Percentiles rank a stretch among this genome's conserved stretches.
phyloP scores from a whole-genome alignment of 2,113 vertebrate species.

The Stigmatopora nigra region DNA sequence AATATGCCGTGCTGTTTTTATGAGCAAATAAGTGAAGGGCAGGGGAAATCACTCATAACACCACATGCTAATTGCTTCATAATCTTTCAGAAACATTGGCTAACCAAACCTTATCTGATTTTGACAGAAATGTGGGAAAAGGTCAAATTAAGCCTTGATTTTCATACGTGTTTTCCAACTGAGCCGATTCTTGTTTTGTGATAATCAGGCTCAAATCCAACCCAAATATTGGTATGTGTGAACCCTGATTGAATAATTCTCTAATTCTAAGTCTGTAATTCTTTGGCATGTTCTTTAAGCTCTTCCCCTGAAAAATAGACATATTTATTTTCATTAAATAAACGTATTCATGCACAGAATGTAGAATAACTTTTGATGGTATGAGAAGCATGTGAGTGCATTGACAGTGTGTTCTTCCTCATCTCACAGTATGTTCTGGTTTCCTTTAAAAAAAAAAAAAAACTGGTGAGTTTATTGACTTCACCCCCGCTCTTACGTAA shows the following conservation, averaged over 20 bases:
- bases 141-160: too few relatives aligned
- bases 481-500: conserved; percentile 48
- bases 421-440: conserved; percentile 42
- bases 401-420: conserved; percentile 16
- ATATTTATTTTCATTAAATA: background rate
- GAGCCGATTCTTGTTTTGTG: background rate
- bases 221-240: background rate
- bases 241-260: background rate
- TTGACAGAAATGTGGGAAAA: too few relatives aligned
- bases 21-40: too few relatives aligned
- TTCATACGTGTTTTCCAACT: too few relatives aligned
- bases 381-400: background rate
- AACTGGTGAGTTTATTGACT: conserved; percentile 33
- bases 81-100: too few relatives aligned
- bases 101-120: too few relatives aligned
- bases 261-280: background rate
- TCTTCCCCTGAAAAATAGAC: background rate
- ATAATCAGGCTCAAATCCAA: background rate
- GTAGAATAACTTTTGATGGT: background rate
- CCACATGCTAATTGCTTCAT: too few relatives aligned
- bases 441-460: conserved; percentile 11
- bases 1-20: too few relatives aligned
- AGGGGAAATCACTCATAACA: too few relatives aligned
- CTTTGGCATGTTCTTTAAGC: background rate
- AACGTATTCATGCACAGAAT: background rate